Base-by-base conservation (phyloP, 2,797 vertebrate genomes). In the Hozukius guyotensis region DNA sequence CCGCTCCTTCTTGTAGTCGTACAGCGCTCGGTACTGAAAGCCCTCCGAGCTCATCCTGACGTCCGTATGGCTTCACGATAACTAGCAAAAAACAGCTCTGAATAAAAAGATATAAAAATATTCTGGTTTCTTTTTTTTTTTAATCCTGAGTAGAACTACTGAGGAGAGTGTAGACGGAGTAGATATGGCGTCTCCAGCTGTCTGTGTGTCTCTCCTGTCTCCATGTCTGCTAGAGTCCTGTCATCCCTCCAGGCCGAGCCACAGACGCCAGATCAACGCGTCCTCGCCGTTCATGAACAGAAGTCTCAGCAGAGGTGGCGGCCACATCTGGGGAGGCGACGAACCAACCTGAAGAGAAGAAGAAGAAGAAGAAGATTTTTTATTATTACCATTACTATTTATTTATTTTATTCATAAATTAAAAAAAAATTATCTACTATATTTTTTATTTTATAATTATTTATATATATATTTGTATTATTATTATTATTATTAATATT, bases 1-100 rank as follows among this genome's bases (percentile, higher is more conserved):
- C 11, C 97, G 55, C 84, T 98, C 97, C 91, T 97, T 98, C 89
- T 96, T 97, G 89, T 98, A 98, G 81, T 97, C 96, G 55, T 97
- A 98, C 38, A 98, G 93, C 32, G 97, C 97, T 83, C 96, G 92
- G 94, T 98, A 98, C 80, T 97, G 97, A 84, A 97, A 98, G 77
- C 96, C 97, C 90, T 98, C 97, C 0, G 97, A 96, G 85, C 96
- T 96, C 97, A 98, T 98, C 73, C 82, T 89, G 89, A 20, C 32
- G 57, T 4, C 52, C 42, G 29, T 84, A 86, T 82, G 88, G 90
- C 88, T 88, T 87, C 29, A 32, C 31, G 18, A 63, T 12, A 34
- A 65, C 38, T 70, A 5, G 77, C 38, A 83, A 84, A 56, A 75
- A 86, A 27, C 14, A n/a, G 62, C 70, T 80, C 65, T 31, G 65